Base-by-base conservation (phyloP, 2,113 vertebrate genomes). In the Serilophus lunatus region DNA sequence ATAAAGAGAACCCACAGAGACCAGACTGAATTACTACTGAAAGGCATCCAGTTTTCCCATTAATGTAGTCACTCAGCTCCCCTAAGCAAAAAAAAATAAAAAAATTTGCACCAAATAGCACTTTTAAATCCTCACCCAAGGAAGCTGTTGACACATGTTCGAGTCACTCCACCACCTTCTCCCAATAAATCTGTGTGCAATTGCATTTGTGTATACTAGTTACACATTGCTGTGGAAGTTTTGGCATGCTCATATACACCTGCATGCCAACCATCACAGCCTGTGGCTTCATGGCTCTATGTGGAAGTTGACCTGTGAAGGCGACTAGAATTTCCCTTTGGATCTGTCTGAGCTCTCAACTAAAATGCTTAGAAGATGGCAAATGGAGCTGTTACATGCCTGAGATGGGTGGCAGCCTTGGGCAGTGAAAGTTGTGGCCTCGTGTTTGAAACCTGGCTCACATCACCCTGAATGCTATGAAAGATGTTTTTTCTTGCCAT, bases 171-270 rank as follows among this genome's bases (percentile, higher is more conserved):
- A 25, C 78, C 82, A 83, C 72, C 76, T 90, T 95, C 82, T 90
- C 68, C 75, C 89, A 82, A 18, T 82, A 82, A 95, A 94, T 35
- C 81, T 0, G 0, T 76, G 56, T 82, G 75, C 86, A 89, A 80
- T 97, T 85, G 63, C 94, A 22, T 91, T 95, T 93, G 60, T 96
- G 85, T 95, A 23, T 42, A 23, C 57, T 93, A 64, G 88, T 87
- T 92, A 91, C 78, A 36, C 3, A 76, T 94, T 94, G 93, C 96
- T 59, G 93, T 61, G 93, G 95, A 95, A 87, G 72, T 65, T 81
- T 31, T 91, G 92, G 88, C 93, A 20, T 29, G 59, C 47, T 93
- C 61, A 40, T 65, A 33, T 9, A 6, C 28, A 75, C 61, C 53
- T 92, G 65, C 76, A 20, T 72, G 87, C 79, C 85, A 94, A 0